A percentile compares a stretch with the other conserved stretches of the same genome.
Evolutionary conservation across 2,797 vertebrate species (phyloP).

Genomic region (Semaprochilodus insignis): DNA sequence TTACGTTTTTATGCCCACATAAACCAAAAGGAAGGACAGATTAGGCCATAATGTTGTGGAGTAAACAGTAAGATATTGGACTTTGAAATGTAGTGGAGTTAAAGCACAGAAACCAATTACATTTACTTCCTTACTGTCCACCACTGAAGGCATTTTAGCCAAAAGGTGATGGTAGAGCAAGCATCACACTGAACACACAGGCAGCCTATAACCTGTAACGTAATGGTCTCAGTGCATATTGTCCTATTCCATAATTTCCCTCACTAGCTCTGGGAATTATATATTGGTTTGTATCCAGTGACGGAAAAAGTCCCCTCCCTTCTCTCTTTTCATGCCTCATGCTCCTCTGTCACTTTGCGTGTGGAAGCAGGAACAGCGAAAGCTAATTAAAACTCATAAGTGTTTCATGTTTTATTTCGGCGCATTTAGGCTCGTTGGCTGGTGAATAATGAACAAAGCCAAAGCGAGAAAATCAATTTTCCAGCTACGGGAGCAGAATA

Average conservation of each 20-base stretch:
- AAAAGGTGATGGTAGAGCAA: too few species aligned
- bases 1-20: too few species aligned
- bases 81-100: too few species aligned
- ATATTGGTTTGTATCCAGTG: constrained; percentile 28
- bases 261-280: constrained; percentile 15
- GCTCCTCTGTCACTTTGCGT: constrained; percentile 45
- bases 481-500: constrained; percentile 85
- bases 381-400: constrained; percentile 82
- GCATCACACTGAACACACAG: background rate
- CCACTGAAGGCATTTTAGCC: too few species aligned
- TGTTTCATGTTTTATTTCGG: constrained; percentile 74
- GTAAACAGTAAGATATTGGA: too few species aligned
- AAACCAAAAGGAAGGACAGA: too few species aligned
- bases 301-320: background rate
- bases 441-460: constrained; percentile 78
- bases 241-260: background rate
- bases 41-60: too few species aligned
- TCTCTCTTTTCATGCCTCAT: constrained; percentile 16
- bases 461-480: constrained; percentile 84
- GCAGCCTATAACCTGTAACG: background rate
- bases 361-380: constrained; percentile 64
- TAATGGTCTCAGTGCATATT: background rate
- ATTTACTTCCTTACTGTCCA: too few species aligned
- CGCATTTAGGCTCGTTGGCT: constrained; percentile 75
- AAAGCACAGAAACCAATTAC: too few species aligned